Conservation (phyloP, 2,113 vertebrate genomes). For the Ibidorhyncha struthersii region DNA sequence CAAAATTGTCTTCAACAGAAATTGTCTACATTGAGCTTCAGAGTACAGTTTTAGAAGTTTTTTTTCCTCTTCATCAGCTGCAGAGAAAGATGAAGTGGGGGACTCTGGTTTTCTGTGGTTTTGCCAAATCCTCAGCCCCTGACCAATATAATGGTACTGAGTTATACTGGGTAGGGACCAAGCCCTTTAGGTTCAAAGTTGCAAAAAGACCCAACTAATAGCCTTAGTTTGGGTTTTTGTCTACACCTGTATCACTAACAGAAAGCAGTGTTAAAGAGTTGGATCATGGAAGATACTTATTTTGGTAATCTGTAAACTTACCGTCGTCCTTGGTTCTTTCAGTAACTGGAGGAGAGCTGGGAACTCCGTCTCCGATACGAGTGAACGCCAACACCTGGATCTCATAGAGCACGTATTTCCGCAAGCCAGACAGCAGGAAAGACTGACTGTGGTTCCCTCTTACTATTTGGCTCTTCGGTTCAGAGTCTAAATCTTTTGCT, state of each 20-base stretch:
- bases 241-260: not conserved
- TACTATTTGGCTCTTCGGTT: conserved; percentile 77
- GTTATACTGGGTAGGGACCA: not conserved
- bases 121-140: not conserved
- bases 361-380: conserved; percentile 85
- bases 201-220: not conserved
- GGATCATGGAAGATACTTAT: not conserved
- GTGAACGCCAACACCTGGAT: conserved; percentile 91
- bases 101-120: not conserved
- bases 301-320: conserved; percentile 39
- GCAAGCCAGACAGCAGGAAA: conserved; percentile 78
- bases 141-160: not conserved
- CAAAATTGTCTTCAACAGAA: conserved; percentile 45
- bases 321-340: conserved; percentile 92
- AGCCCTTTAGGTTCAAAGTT: not conserved
- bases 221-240: not conserved
- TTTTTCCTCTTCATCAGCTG: conserved; percentile 22
- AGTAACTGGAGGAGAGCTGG: conserved; percentile 78
- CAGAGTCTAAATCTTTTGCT: conserved; percentile 73
- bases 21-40: not conserved
- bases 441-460: conserved; percentile 84
- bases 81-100: not conserved
- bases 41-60: not conserved
- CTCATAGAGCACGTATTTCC: conserved; percentile 84
- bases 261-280: not conserved